A percentile compares a stretch with the other conserved stretches of the same genome.
These are phyloP conservation scores for Heteropelma amictum DNA, from an alignment of 2,888 invertebrate genomes.

Conservation along the genomic window DNA sequence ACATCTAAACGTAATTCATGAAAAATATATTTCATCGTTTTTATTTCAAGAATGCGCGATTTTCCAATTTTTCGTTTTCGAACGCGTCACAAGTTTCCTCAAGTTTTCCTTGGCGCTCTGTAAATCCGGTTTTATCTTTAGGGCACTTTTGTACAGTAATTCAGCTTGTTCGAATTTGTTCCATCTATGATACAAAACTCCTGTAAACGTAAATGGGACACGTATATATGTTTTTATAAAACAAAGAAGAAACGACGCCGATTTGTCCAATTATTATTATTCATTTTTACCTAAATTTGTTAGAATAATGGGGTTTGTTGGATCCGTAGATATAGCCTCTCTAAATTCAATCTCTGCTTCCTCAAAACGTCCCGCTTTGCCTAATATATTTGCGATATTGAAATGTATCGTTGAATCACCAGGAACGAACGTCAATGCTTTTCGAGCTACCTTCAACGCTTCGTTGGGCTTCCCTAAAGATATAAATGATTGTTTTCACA, in stretches of 20 bases:
- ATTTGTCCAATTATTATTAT: background rate
- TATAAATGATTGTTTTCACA: background rate
- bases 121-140: conserved; percentile 85
- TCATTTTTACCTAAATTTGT: conserved; percentile 91
- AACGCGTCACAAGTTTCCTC: conserved; percentile 77
- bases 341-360: conserved; percentile 91
- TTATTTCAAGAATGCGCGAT: conserved; percentile 4
- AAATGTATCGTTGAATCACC: conserved; percentile 89
- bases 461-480: conserved; percentile 82
- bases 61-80: conserved; percentile 45
- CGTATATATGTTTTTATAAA: conserved; percentile 17
- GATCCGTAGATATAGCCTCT: conserved; percentile 84
- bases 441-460: conserved; percentile 85
- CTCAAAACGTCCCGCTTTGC: conserved; percentile 87
- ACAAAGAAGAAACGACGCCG: background rate
- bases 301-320: conserved; percentile 88
- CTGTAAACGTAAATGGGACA: conserved; percentile 76
- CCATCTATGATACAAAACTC: conserved; percentile 96
- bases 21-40: conserved; percentile 47
- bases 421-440: conserved; percentile 86
- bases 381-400: conserved; percentile 92
- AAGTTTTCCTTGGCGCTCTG: conserved; percentile 86
- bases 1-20: conserved; percentile 9
- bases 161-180: conserved; percentile 87
- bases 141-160: conserved; percentile 86